A percentile compares a stretch with the other conserved stretches of the same genome.
Conservation (phyloP, 1,140 invertebrate species). For the Dryas iulia region DNA sequence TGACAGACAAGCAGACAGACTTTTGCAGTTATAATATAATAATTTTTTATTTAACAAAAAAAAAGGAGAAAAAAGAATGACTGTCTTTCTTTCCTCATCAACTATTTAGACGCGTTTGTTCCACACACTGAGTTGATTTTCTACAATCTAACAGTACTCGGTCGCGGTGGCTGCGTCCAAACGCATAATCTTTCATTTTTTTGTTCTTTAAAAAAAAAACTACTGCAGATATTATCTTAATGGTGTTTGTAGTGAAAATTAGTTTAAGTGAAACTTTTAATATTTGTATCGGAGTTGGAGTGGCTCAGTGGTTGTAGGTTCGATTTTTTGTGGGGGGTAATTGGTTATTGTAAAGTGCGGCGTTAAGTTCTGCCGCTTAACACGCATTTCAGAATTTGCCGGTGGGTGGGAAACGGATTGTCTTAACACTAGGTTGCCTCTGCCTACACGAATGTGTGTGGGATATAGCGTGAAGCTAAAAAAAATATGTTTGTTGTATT, state of each 20-base stretch:
- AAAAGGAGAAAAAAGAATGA: neutral
- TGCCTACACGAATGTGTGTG: too few relatives aligned
- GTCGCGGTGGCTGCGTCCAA: neutral
- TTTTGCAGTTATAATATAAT: too few relatives aligned
- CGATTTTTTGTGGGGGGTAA: too few relatives aligned
- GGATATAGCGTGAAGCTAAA: too few relatives aligned
- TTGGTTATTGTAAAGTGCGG: too few relatives aligned
- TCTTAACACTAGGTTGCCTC: too few relatives aligned
- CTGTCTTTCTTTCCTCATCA: neutral
- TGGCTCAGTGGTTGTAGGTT: too few relatives aligned
- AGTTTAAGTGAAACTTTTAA: neutral
- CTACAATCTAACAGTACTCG: neutral
- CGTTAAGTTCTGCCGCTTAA: too few relatives aligned
- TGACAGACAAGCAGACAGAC: too few relatives aligned
- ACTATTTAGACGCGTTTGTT: neutral
- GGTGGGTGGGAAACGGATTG: too few relatives aligned
- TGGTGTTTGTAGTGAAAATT: neutral
- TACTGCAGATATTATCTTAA: neutral
- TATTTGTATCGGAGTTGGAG: neutral
- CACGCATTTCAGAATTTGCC: too few relatives aligned
- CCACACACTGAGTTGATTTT: neutral
- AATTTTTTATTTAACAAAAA: neutral
- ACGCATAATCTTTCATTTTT: slow-evolving; percentile 3
- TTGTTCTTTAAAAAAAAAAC: neutral
- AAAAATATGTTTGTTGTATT: too few relatives aligned